Base-by-base conservation (phyloP, 2,888 invertebrate genomes). In the Melanostoma mellinum region DNA sequence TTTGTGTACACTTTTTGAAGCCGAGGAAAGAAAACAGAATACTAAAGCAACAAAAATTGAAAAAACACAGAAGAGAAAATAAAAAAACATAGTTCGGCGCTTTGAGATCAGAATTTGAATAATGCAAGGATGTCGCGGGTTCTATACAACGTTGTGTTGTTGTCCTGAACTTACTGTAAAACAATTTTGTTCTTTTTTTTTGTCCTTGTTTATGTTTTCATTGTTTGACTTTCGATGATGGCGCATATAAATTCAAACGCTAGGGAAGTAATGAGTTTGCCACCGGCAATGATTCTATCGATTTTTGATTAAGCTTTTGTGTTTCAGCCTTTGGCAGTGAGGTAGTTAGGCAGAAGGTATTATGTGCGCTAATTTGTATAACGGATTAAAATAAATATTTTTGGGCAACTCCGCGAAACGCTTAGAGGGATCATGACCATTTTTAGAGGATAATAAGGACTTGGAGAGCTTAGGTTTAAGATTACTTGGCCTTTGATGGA, bases 101-200 rank as follows among this genome's bases (percentile, higher is more conserved):
- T 79, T 84, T 74, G 67, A 75, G 79, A 84, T 79, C 69, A 71
- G 55, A 75, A 79, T 74, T 68, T 65, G 67, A 79, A 79, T 75
- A 71, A 79, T 79, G 67, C 84, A 79, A 75, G 65, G 79, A 79
- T 84, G 79, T 84, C 60, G 69, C 60, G 72, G 56, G 35, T 73
- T 73, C 48, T 50, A 32, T 48, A 78, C 46, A 55, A 68, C 68
- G 60, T 77, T 68, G 6, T 50, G 46, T 20, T 48, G 36, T 44
- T 46, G 9, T 60, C 8, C 20, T 20, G 1, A 20, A 20, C 9
- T 5, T 42, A 42, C 4, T 35, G 8, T 56, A 8, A 50, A 55
- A 20, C 1, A 1, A 53, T 50, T 58, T 53, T 36, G n/a, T 20
- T 60, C 3, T 6, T n/a, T 63, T 74, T 69, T 55, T 32, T 36